phyloP scores from a whole-genome alignment of 2,888 invertebrate species.

The Philonicus albiceps region DNA sequence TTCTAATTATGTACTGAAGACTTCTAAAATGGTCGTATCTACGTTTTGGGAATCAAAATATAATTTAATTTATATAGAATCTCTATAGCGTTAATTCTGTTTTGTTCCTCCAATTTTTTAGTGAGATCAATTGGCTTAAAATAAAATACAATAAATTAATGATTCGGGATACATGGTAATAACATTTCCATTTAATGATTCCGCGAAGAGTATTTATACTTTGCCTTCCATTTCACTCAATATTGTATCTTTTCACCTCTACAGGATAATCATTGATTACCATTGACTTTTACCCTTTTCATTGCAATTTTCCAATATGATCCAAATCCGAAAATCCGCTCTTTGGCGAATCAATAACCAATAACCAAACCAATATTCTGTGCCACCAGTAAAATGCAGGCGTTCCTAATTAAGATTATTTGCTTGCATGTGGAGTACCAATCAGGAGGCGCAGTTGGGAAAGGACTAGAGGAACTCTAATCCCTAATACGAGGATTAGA shows the following conservation, averaged over 20 bases:
- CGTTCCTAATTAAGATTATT: neutral
- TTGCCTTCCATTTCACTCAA: neutral
- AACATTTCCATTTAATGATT: no score
- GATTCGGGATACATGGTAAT: no score
- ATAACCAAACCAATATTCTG: neutral
- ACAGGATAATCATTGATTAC: neutral
- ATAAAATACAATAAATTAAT: no score
- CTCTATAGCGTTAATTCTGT: no score
- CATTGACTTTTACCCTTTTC: neutral
- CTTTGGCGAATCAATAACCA: neutral
- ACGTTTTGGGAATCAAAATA: no score
- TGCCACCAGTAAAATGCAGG: neutral
- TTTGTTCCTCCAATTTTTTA: no score
- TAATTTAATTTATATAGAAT: no score
- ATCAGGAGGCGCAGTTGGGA: neutral
- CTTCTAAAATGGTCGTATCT: no score
- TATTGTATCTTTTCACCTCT: neutral
- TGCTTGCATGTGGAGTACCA: neutral
- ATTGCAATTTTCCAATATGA: neutral
- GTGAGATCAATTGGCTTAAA: no score
- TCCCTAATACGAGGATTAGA: neutral
- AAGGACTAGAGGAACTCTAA: neutral
- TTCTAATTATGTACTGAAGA: no score
- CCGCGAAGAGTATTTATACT: no score
- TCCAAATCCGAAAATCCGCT: neutral